Base-by-base conservation (phyloP, 2,797 vertebrate genomes). In the Phoxinus dragarum region DNA sequence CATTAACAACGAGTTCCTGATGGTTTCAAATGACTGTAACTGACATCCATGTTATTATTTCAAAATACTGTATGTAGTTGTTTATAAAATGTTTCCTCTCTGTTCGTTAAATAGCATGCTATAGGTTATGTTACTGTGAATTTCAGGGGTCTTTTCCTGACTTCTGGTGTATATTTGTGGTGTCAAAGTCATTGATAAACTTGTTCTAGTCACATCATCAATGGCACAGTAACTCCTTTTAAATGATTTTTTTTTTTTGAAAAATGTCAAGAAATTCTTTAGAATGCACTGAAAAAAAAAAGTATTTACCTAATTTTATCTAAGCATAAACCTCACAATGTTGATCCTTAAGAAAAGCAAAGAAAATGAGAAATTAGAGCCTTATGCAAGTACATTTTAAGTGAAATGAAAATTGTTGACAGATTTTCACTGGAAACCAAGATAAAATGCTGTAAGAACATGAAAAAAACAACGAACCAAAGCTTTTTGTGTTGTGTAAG, bases 211-310 rank as follows among this genome's bases (percentile, higher is more conserved):
- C 88, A 88, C 81, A 80, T 82, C 85, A 82, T 88, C 84, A 89
- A 89, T 88, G 89, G 84, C 81, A 90, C 89, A 92, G 90, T 92
- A 91, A 92, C 87, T 93, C 90, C 89, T 92, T 91, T 91, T 91
- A 71, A 81, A 27, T 27, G 27, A 27, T 27, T 27, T 27, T 27
- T 27, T 27, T 27, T 27, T 27, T 27, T 27, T n/a, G n/a, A n/a
- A n/a, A n/a, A n/a, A 74, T 42, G 5, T 54, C 1, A 23, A 9
- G 40, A 66, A 47, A 47, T 14, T 31, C 6, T 69, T 38, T 40
- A 19, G 36, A 68, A 68, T 38, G 1, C 67, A 38, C 4, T 4
- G 3, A 1, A 68, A 34, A 68, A 52, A 52, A 49, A 17, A 14
- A 9, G 4, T 36, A 47, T 14, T 47, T 14, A 47, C 44, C 47